Percentiles rank a stretch among this genome's conserved stretches.
phyloP scores from a whole-genome alignment of 2,797 vertebrate species.

The Hozukius guyotensis region DNA sequence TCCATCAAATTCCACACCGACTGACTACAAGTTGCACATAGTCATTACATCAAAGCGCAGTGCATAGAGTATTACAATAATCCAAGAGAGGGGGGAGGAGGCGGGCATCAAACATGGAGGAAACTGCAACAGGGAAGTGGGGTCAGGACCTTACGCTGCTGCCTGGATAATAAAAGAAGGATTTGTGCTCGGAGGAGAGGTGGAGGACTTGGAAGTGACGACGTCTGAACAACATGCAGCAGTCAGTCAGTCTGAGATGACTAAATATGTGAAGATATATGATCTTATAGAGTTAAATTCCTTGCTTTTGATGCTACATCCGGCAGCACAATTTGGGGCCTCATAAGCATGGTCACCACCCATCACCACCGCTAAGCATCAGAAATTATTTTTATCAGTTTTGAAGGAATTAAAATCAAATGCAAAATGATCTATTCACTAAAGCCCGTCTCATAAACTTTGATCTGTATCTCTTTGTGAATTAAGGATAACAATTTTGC shows the following conservation, averaged over 20 bases:
- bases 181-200: constrained; percentile 71
- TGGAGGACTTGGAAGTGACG: constrained; percentile 55
- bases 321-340: background rate
- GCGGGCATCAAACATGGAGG: constrained; percentile 69
- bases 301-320: constrained; percentile 7
- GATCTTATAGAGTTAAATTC: constrained; percentile 15
- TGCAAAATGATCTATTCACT: constrained; percentile 57
- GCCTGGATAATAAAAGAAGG: constrained; percentile 79
- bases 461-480: constrained; percentile 66
- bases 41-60: constrained; percentile 80
- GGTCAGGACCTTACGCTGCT: constrained; percentile 77
- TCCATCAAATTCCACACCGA: constrained; percentile 68
- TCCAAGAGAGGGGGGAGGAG: constrained; percentile 59
- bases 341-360: background rate
- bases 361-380: constrained; percentile 1
- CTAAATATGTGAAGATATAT: constrained; percentile 16
- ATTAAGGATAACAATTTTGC: constrained; percentile 73
- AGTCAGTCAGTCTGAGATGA: constrained; percentile 34
- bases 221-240: constrained; percentile 62
- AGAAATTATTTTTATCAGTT: constrained; percentile 33
- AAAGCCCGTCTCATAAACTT: constrained; percentile 49
- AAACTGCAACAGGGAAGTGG: constrained; percentile 77
- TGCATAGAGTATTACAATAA: constrained; percentile 77
- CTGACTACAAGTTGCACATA: constrained; percentile 73
- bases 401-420: constrained; percentile 60